Evolutionary conservation across 2,888 invertebrate genomes (phyloP).

Genomic region (Drosophila borborema): DNA sequence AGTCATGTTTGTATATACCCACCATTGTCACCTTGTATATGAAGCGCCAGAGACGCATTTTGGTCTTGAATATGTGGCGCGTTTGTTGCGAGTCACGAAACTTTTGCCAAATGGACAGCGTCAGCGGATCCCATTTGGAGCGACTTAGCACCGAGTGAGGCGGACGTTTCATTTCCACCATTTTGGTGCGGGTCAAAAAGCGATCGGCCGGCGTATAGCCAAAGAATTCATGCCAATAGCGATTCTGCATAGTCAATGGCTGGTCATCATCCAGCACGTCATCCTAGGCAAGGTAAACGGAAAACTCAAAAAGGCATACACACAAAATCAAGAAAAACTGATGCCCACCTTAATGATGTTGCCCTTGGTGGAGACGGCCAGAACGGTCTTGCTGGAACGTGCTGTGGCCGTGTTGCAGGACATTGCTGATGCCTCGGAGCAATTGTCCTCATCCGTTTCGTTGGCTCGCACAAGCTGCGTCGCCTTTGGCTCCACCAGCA

Average conservation of each 20-base stretch:
- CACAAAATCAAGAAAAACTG: neutral
- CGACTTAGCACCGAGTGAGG: conserved; percentile 88
- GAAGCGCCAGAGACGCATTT: conserved; percentile 93
- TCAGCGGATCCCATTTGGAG: conserved; percentile 89
- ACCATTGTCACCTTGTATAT: conserved; percentile 91
- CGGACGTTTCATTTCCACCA: conserved; percentile 88
- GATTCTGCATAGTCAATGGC: conserved; percentile 64
- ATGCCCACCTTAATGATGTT: conserved; percentile 53
- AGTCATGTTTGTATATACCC: neutral
- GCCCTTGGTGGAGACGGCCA: conserved; percentile 13
- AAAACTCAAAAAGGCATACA: neutral
- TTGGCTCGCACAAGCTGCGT: neutral
- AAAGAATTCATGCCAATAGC: conserved; percentile 78
- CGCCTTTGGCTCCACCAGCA: conserved; percentile 33
- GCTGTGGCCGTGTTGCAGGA: conserved; percentile 20
- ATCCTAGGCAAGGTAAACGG: conserved; percentile 19
- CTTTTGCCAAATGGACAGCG: conserved; percentile 92
- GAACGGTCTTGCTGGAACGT: conserved; percentile 27
- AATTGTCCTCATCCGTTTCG: conserved; percentile 26
- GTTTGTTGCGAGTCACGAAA: conserved; percentile 92
- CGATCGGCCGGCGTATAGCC: conserved; percentile 87
- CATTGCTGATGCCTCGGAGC: conserved; percentile 26
- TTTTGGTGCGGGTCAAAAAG: conserved; percentile 88
- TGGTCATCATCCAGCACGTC: conserved; percentile 36
- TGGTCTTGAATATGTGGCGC: conserved; percentile 91